These are phyloP conservation scores for Dusona sp. DNA, from an alignment of 2,888 invertebrate species.

Conservation along the genomic window DNA sequence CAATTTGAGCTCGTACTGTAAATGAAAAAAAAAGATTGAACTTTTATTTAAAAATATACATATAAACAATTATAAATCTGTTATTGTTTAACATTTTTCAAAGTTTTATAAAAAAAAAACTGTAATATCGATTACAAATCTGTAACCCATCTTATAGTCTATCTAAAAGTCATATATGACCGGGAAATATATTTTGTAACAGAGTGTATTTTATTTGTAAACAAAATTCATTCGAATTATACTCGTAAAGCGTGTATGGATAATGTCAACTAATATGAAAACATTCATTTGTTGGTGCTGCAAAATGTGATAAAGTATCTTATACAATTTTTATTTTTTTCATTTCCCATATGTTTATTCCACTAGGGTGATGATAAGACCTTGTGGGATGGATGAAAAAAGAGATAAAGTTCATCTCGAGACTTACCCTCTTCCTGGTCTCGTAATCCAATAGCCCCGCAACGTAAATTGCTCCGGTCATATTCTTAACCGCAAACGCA, in stretches of 20 bases:
- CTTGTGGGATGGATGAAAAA: constrained; percentile 3
- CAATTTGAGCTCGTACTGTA: constrained; percentile 96
- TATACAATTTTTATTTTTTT: not conserved
- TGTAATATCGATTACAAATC: too few relatives aligned
- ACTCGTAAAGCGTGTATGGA: not conserved
- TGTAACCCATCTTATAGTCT: too few relatives aligned
- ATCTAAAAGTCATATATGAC: not conserved
- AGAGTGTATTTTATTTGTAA: not conserved
- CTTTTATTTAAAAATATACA: too few relatives aligned
- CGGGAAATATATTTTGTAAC: not conserved
- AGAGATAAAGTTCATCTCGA: constrained; percentile 30
- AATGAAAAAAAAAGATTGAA: constrained; percentile 4
- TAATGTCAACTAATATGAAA: not conserved
- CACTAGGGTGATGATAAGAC: constrained; percentile 35
- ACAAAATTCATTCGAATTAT: not conserved
- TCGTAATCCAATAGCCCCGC: constrained; percentile 99
- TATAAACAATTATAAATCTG: too few relatives aligned
- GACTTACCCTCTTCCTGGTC: constrained; percentile 96
- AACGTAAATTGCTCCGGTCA: constrained; percentile 99
- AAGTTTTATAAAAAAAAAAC: too few relatives aligned
- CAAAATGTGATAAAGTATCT: not conserved
- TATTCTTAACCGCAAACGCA: constrained; percentile 98
- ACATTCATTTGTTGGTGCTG: not conserved
- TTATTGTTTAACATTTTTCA: too few relatives aligned
- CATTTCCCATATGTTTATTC: constrained; percentile 44